Evolutionary conservation across 1,140 invertebrate genomes (phyloP).

Genomic region (Bombus superbus): DNA sequence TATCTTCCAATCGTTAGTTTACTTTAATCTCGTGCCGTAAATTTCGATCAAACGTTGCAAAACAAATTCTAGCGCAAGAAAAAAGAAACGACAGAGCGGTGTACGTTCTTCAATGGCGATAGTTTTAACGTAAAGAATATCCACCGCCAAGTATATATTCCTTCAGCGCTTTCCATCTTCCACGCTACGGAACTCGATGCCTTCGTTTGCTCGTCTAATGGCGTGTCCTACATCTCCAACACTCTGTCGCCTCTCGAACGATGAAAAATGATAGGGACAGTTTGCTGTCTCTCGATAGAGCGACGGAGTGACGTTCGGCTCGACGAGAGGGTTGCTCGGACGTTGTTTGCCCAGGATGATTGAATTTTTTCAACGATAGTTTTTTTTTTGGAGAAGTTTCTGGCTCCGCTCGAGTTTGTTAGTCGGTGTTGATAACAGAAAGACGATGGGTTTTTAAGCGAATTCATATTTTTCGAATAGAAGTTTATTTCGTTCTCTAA

Average conservation of each 20-base stretch:
- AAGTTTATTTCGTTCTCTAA: too few relatives aligned
- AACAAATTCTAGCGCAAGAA: too few relatives aligned
- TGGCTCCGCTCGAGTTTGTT: background rate
- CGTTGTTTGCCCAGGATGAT: conserved; percentile 16
- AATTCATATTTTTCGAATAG: background rate
- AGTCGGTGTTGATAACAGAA: background rate
- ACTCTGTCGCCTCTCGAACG: conserved; percentile 3
- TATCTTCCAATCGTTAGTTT: too few relatives aligned
- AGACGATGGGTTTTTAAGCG: background rate
- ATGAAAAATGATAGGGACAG: conserved; percentile 28
- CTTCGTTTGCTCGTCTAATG: conserved; percentile 45
- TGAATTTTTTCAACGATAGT: background rate
- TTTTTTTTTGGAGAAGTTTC: background rate
- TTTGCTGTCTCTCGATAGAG: conserved; percentile 11
- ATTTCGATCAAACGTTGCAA: too few relatives aligned
- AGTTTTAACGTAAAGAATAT: conserved; percentile 21
- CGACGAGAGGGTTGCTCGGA: background rate
- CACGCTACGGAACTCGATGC: conserved; percentile 21
- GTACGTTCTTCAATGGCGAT: background rate
- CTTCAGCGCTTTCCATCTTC: conserved; percentile 33
- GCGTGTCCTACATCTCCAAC: conserved; percentile 39
- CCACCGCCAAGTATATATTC: background rate
- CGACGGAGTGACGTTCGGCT: background rate
- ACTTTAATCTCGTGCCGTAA: too few relatives aligned
- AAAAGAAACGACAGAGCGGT: too few relatives aligned